Conservation (phyloP, 35 echinoderm and acorn worm genomes). For the Apostichopus japonicus region DNA sequence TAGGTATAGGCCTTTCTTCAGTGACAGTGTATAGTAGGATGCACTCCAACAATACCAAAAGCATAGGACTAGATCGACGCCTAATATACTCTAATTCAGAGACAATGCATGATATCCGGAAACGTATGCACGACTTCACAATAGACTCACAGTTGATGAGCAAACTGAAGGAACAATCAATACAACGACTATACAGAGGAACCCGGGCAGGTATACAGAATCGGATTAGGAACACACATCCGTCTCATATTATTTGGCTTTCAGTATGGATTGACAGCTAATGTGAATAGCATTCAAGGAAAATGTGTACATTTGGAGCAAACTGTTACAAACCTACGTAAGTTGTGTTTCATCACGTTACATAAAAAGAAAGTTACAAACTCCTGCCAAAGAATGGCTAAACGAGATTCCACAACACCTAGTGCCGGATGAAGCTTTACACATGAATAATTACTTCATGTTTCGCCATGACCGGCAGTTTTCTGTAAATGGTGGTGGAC, state of each 20-base stretch:
- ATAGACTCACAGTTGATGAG: constrained; percentile 8
- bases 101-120: constrained; percentile 15
- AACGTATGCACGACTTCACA: neutral
- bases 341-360: constrained; percentile 11
- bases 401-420: constrained; percentile 31
- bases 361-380: constrained; percentile 22
- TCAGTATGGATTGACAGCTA: constrained; percentile 17
- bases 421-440: constrained; percentile 31
- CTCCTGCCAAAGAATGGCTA: neutral
- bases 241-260: neutral
- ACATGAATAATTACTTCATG: constrained; percentile 4
- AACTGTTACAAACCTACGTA: constrained; percentile 25
- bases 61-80: neutral
- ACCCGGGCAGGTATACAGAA: neutral
- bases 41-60: constrained; percentile 7
- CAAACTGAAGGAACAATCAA: constrained; percentile 17
- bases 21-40: constrained; percentile 27
- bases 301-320: constrained; percentile 31
- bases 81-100: constrained; percentile 14
- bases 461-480: constrained; percentile 29
- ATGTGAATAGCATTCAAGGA: constrained; percentile 32
- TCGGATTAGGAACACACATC: neutral
- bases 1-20: neutral
- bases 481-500: constrained; percentile 32
- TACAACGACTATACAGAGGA: neutral